Base-by-base conservation (phyloP, 2,888 invertebrate species). In the Caenorhabditis afra region DNA sequence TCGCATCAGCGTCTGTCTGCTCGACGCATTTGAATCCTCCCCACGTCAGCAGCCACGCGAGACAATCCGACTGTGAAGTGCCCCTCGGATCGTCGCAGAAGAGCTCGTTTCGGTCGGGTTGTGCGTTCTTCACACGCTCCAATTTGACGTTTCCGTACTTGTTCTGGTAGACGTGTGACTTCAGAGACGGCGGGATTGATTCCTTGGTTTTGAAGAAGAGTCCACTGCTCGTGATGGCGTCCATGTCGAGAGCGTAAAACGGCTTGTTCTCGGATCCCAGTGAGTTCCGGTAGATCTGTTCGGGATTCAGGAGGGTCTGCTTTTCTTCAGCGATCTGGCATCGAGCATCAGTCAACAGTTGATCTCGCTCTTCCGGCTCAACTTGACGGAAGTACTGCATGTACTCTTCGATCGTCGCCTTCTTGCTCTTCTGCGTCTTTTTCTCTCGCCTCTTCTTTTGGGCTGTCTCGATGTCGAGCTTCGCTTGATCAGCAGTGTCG, bases 1-100 rank as follows among this genome's bases (percentile, higher is more conserved):
- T 7, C 29, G 29, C 7, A 29, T 7, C 3, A 29, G 29, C 29
- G 7, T 29, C 29, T 3, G 50, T 53, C 41, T 11, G 74, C 79
- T 68, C 55, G 37, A 52, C 53, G 57, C 79, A 79, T 41, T 37
- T 55, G 65, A 68, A 79, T n/a, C 79, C 79, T 23, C 50, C 47
- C 59, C 74, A 79, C 10, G 79, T 39, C n/a, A 73, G 39, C 1
- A 79, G 45, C 79, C 79, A 79, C 14, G 57, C 50, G 35, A 79
- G 64, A 49, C 67, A 74, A 39, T 73, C 79, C 1, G 67, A 52
- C 1, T 79, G 62, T 7, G 22, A 29, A 20, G 61, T 71, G 52
- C 50, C 57, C 49, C 35, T 65, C n/a, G 29, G 4, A 10, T 79
- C 79, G 8, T 67, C 73, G 4, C 53, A 22, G 22, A 58, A 67